Percentiles rank a stretch among this genome's conserved stretches.
These are phyloP conservation scores for Erethizon dorsatum DNA, from an alignment of 2,797 vertebrate species.

Conservation along the genomic window DNA sequence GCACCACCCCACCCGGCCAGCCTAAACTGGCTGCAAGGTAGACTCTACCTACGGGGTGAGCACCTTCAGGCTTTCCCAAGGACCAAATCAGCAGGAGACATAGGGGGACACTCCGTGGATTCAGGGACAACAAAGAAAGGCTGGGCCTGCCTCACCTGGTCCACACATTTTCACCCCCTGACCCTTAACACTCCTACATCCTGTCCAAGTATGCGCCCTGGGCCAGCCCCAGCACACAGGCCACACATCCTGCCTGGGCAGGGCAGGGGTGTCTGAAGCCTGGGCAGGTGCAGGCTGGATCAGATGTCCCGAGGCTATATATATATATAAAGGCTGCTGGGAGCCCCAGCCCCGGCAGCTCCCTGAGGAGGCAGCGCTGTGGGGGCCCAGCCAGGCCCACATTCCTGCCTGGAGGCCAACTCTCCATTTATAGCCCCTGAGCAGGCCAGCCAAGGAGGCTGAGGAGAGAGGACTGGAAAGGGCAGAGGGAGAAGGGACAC, in stretches of 20 bases:
- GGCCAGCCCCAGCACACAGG: background rate
- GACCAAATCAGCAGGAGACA: background rate
- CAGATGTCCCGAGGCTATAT: conserved; percentile 26
- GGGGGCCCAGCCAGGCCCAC: conserved; percentile 61
- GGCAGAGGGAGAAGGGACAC: conserved; percentile 7
- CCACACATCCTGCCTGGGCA: conserved; percentile 48
- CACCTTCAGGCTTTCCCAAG: background rate
- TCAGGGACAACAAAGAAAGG: background rate
- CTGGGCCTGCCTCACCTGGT: background rate
- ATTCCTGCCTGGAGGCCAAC: conserved; percentile 77
- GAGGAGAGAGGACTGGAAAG: conserved; percentile 9
- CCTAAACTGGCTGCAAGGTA: background rate
- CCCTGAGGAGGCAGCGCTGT: conserved; percentile 59
- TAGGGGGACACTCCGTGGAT: background rate
- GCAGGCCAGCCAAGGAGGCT: background rate
- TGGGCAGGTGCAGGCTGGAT: conserved; percentile 80
- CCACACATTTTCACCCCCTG: background rate
- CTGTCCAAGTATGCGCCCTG: background rate
- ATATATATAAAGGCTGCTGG: conserved; percentile 18
- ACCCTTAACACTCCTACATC: background rate
- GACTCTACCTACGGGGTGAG: background rate
- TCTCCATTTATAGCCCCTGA: conserved; percentile 83
- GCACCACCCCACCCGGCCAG: background rate
- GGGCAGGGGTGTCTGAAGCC: conserved; percentile 56
- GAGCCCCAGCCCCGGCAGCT: conserved; percentile 56